Conservation (phyloP, 2,113 vertebrate genomes). For the Pycnonotus jocosus region DNA sequence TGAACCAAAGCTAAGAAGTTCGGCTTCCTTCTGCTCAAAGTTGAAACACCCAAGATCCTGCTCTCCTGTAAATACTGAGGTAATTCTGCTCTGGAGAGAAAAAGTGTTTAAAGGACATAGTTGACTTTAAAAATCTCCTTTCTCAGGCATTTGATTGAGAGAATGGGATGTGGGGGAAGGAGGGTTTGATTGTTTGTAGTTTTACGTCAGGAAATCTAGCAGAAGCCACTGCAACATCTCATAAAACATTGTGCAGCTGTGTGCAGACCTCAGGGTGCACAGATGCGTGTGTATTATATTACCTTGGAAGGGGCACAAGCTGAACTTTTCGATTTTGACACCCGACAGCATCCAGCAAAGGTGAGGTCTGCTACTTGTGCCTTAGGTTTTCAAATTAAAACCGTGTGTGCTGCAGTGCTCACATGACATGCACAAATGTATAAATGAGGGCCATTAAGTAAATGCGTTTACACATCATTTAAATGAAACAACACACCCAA, state of each 20-base stretch:
- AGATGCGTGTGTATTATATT: conserved; percentile 60
- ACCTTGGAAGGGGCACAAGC: conserved; percentile 61
- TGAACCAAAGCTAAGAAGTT: conserved; percentile 3
- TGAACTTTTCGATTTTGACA: conserved; percentile 61
- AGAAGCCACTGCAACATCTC: conserved; percentile 67
- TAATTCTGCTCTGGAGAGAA: not conserved
- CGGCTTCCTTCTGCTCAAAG: not conserved
- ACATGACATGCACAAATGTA: conserved; percentile 54
- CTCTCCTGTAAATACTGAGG: not conserved
- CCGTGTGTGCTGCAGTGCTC: conserved; percentile 54
- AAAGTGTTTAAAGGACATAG: not conserved
- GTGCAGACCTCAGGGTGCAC: conserved; percentile 61
- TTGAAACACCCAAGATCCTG: not conserved
- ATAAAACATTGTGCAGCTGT: conserved; percentile 66
- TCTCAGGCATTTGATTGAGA: conserved; percentile 12
- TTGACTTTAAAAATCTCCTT: not conserved
- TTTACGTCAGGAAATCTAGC: conserved; percentile 59
- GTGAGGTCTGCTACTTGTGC: conserved; percentile 67
- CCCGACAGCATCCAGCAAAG: conserved; percentile 55
- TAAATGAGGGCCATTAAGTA: conserved; percentile 52
- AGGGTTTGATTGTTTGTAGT: conserved; percentile 57
- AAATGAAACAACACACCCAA: conserved; percentile 60
- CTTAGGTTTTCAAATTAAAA: conserved; percentile 54
- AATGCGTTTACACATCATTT: conserved; percentile 61
- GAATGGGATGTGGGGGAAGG: conserved; percentile 14